A percentile compares a stretch with the other conserved stretches of the same genome.
Evolutionary conservation across 2,113 vertebrate genomes (phyloP).

Genomic region (Parotia lawesii): DNA sequence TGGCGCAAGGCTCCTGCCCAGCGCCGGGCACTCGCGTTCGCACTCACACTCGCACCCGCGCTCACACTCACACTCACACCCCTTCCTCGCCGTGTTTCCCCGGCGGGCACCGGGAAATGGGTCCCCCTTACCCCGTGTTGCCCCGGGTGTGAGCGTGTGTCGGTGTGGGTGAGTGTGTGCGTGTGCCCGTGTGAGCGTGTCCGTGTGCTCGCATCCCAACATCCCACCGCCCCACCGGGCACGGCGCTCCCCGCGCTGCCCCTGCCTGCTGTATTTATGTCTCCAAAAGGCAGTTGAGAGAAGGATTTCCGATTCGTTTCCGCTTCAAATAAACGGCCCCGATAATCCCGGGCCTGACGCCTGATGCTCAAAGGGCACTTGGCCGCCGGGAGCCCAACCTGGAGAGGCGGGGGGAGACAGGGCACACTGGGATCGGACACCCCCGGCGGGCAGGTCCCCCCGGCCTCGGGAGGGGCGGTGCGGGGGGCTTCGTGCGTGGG

Average conservation of each 20-base stretch:
- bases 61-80: neutral
- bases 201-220: too few species aligned
- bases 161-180: neutral
- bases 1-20: neutral
- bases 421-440: neutral
- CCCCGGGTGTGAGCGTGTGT: neutral
- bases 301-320: conserved; percentile 79
- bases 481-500: neutral
- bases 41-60: neutral
- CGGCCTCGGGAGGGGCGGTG: neutral
- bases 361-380: conserved; percentile 58
- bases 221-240: too few species aligned
- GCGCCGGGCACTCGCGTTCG: neutral
- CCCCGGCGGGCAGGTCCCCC: neutral
- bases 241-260: neutral
- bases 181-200: neutral
- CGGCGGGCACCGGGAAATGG: neutral
- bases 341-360: conserved; percentile 70
- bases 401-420: neutral
- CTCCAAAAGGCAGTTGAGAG: conserved; percentile 61
- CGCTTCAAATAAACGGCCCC: conserved; percentile 72
- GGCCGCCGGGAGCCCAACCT: neutral
- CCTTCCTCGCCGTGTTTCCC: neutral
- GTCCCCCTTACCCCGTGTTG: neutral
- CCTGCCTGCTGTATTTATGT: neutral